phyloP scores from a whole-genome alignment of 2,113 vertebrate genomes.

The Pseudois nayaur region DNA sequence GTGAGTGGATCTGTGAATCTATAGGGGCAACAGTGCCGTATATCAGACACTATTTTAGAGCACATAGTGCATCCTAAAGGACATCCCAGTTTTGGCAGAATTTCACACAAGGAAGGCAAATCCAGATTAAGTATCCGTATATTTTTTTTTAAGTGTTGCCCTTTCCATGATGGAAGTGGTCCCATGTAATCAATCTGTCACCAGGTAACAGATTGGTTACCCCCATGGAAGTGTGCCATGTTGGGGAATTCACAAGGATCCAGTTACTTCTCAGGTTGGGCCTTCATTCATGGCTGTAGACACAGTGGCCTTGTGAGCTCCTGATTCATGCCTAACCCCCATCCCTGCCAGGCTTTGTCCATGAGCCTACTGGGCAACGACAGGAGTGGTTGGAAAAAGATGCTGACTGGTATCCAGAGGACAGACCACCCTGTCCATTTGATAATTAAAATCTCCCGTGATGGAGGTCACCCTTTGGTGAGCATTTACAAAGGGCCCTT shows the following conservation, averaged over 20 bases:
- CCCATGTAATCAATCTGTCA: not conserved
- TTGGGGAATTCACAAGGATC: not conserved
- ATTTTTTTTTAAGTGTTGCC: too few species aligned
- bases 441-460: not conserved
- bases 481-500: not conserved
- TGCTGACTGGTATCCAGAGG: not conserved
- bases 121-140: not conserved
- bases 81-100: not conserved
- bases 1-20: not conserved
- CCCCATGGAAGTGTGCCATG: not conserved
- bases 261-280: not conserved
- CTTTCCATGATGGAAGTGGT: not conserved
- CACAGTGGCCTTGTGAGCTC: not conserved
- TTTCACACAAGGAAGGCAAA: not conserved
- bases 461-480: not conserved
- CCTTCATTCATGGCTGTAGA: not conserved
- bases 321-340: not conserved
- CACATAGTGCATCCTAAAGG: not conserved
- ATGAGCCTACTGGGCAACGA: not conserved
- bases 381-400: not conserved
- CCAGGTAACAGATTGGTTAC: not conserved
- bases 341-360: not conserved
- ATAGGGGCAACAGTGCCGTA: rapidly evolving
- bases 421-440: not conserved
- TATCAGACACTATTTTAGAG: too few species aligned